phyloP scores from a whole-genome alignment of 2,888 invertebrate species.

The Synergus laeviventris region DNA sequence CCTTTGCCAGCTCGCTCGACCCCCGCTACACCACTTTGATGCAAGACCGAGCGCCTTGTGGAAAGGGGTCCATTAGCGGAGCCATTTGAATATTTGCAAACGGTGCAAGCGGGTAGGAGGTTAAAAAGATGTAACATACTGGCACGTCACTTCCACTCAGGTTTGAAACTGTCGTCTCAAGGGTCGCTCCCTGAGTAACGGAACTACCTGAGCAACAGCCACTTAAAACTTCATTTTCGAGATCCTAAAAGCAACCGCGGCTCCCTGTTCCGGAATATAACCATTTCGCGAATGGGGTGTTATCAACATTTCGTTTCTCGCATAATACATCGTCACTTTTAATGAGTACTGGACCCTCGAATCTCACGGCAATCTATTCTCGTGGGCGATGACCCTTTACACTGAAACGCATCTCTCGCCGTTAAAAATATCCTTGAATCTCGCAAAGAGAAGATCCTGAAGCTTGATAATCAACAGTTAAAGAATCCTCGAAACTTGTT shows the following conservation, averaged over 20 bases:
- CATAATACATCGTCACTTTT: constrained; percentile 3
- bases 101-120: constrained; percentile 65
- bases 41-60: constrained; percentile 62
- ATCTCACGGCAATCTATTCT: constrained; percentile 1
- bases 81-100: constrained; percentile 76
- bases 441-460: background rate
- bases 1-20: constrained; percentile 61
- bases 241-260: constrained; percentile 23
- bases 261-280: constrained; percentile 11
- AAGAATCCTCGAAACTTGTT: constrained; percentile 7
- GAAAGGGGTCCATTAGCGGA: constrained; percentile 70
- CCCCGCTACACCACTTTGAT: constrained; percentile 67
- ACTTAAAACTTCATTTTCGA: constrained; percentile 66
- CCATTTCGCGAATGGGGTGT: constrained; percentile 17
- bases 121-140: constrained; percentile 74
- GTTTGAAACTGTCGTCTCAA: constrained; percentile 67
- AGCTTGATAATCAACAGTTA: background rate
- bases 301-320: constrained; percentile 25
- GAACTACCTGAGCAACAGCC: constrained; percentile 62
- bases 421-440: background rate
- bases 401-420: background rate
- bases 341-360: constrained; percentile 13
- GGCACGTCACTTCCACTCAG: constrained; percentile 69
- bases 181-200: constrained; percentile 60
- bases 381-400: constrained; percentile 35